Percentiles rank a stretch among this genome's conserved stretches.
phyloP scores from a whole-genome alignment of 2,888 invertebrate species.

The Apamea crenata region DNA sequence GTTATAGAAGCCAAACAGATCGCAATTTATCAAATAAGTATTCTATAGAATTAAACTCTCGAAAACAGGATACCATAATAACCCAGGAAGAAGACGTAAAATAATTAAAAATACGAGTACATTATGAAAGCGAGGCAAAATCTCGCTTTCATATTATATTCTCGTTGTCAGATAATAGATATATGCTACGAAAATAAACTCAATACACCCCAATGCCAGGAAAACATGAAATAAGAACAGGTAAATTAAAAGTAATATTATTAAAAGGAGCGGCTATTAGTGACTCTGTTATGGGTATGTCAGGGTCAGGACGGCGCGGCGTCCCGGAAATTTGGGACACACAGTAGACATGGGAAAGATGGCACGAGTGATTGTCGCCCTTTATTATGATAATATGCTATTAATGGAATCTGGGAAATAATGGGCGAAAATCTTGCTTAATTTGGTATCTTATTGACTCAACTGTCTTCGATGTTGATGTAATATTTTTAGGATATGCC shows the following conservation, averaged over 20 bases:
- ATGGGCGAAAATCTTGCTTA: constrained; percentile 29
- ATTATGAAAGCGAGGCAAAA: neutral
- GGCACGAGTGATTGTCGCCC: constrained; percentile 50
- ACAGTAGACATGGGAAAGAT: constrained; percentile 53
- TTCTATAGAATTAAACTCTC: neutral
- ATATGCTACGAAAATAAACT: neutral
- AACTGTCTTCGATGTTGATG: neutral
- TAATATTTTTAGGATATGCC: neutral
- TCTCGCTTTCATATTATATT: too few species aligned
- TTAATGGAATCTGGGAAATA: constrained; percentile 45
- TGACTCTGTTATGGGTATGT: constrained; percentile 56
- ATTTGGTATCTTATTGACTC: constrained; percentile 33
- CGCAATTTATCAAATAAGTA: neutral
- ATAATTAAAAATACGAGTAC: neutral
- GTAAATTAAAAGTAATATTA: constrained; percentile 54
- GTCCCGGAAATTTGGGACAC: constrained; percentile 62
- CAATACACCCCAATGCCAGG: constrained; percentile 36
- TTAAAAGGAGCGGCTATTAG: constrained; percentile 58
- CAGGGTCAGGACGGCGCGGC: constrained; percentile 39
- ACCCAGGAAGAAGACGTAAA: neutral
- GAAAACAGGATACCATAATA: neutral
- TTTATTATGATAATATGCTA: constrained; percentile 45
- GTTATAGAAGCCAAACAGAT: constrained; percentile 13
- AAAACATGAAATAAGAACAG: constrained; percentile 44
- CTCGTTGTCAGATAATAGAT: neutral